Base-by-base conservation (phyloP, 2,113 vertebrate species). In the Hydrolagus affinis region DNA sequence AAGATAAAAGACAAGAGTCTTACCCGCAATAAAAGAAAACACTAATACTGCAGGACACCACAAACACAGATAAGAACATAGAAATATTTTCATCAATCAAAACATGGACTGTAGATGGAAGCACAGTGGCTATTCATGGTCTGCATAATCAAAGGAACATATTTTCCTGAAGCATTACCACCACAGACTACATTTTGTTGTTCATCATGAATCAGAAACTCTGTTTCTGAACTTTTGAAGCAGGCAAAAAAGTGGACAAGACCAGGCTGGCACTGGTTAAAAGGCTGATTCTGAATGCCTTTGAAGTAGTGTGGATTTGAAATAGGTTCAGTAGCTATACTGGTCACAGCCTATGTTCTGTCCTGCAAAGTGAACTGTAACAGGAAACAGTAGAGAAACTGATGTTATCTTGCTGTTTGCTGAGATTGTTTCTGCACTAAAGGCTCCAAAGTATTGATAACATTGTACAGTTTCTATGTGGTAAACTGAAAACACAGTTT, bases 361-460 rank as follows among this genome's bases (percentile, higher is more conserved):
- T 66, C 59, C 62, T 83, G 78, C 25, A 83, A 83, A 66, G 62
- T 64, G 15, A 83, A 28, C 25, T 66, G 78, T 68, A 80, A 83
- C 62, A 66, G 78, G 62, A 66, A 83, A 28, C 60, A 66, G 62
- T 9, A 62, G 59, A 60, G 11, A 60, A 62, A 25, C 59, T 66
- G 77, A 64, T 80, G n/a, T 28, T 80, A 80, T 80, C 60, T 68
- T 68, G 60, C 25, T 66, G 25, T 32, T 83, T 30, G 28, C 25
- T 68, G 14, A 12, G 12, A 64, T 32, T 62, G 59, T 66, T 68
- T 66, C 30, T 28, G 12, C 60, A 64, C 57, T 28, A 25, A 78
- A 57, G 21, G 25, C 23, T 62, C 30, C 7, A 25, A 8, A 19
- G 25, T 56, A 66, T 32, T 80, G 25, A 19, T 66, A 66, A 9